Conservation (phyloP, 2,113 vertebrate species). For the Mustelus asterias region DNA sequence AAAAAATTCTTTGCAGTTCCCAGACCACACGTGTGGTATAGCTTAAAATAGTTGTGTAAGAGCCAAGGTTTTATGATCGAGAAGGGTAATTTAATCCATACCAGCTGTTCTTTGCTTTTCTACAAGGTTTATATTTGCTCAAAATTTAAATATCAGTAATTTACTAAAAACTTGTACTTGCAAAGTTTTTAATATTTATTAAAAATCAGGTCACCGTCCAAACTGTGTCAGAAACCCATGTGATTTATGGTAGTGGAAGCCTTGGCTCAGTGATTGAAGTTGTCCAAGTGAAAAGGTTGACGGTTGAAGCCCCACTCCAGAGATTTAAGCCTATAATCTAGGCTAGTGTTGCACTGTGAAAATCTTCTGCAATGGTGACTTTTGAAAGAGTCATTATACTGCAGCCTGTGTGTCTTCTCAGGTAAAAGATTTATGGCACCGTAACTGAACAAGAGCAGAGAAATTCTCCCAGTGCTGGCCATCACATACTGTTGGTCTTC, state of each 20-base stretch:
- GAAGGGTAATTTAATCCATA: constrained; percentile 19
- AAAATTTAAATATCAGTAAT: background rate
- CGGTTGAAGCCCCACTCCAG: background rate
- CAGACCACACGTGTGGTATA: constrained; percentile 31
- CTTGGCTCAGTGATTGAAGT: background rate
- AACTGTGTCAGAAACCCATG: background rate
- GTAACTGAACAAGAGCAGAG: background rate
- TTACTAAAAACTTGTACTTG: background rate
- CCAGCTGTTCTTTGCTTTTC: background rate
- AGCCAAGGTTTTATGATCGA: constrained; percentile 13
- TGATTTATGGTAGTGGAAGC: background rate
- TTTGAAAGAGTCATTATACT: background rate
- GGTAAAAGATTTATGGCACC: background rate
- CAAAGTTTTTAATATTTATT: background rate
- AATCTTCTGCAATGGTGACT: background rate
- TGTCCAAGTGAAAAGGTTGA: background rate
- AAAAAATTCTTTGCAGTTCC: background rate
- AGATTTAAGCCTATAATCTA: background rate
- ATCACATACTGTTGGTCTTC: too few species aligned
- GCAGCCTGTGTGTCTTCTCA: background rate
- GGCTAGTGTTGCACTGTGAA: background rate
- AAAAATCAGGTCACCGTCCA: background rate
- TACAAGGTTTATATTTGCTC: background rate
- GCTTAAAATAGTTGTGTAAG: constrained; percentile 14
- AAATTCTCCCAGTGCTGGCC: background rate